Percentiles rank a stretch among this genome's conserved stretches.
These are phyloP conservation scores for Patella vulgata DNA, from an alignment of 1,140 invertebrate genomes.

Conservation along the genomic window DNA sequence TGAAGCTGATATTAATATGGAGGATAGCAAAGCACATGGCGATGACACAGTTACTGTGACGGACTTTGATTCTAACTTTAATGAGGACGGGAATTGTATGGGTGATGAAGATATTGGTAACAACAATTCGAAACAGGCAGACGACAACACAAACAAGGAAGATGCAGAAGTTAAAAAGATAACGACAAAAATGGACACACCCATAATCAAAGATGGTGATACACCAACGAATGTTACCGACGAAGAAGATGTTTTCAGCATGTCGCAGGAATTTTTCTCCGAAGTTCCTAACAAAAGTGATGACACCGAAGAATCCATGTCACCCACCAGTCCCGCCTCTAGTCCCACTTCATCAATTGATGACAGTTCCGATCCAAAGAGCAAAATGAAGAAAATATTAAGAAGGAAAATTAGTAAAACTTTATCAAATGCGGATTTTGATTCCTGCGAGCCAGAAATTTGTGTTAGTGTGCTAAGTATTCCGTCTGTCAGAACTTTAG, in stretches of 20 bases:
- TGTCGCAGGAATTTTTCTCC: neutral
- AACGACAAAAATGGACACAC: too few species aligned
- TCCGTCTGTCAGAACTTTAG: conserved; percentile 65
- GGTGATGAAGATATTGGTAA: too few species aligned
- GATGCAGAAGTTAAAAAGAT: too few species aligned
- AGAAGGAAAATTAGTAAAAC: conserved; percentile 30
- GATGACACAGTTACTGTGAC: too few species aligned
- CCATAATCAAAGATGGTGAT: too few species aligned
- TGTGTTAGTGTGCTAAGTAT: conserved; percentile 64
- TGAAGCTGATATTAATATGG: too few species aligned
- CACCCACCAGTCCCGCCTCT: neutral
- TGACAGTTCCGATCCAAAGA: neutral
- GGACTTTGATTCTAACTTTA: too few species aligned
- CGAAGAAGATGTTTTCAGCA: neutral
- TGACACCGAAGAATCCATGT: neutral
- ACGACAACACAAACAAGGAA: too few species aligned
- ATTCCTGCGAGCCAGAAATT: conserved; percentile 60
- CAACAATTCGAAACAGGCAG: too few species aligned
- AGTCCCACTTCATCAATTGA: neutral
- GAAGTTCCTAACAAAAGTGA: neutral
- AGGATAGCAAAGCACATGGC: too few species aligned
- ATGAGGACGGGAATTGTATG: too few species aligned
- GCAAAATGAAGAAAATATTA: conserved; percentile 20
- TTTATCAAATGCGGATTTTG: conserved; percentile 38
- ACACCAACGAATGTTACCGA: too few species aligned